Base-by-base conservation (phyloP, 2,113 vertebrate genomes). In the Falco punctatus region DNA sequence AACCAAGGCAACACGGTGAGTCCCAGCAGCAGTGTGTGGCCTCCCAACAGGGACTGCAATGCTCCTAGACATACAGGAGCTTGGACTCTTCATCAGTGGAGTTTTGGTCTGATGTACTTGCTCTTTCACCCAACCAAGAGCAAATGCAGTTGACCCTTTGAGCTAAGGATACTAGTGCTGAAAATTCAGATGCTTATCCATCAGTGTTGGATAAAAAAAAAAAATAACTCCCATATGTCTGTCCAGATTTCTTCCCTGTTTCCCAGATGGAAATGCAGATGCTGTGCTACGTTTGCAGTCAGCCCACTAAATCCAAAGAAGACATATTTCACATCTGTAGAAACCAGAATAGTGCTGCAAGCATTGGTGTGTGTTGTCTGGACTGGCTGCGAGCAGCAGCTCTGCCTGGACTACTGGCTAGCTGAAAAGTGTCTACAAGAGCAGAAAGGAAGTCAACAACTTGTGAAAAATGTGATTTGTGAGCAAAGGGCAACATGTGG, bases 181-280 rank as follows among this genome's bases (percentile, higher is more conserved):
- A 69, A 85, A 85, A 61, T 82, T 84, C 61, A 72, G 77, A 57
- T 71, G 55, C 21, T 13, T 67, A 61, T 85, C 91, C 62, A 59
- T 79, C 94, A 94, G 1, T 26, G 58, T 24, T 26, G 13, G 61
- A 75, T 38, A 62, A 46, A 75, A 90, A 86, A 75, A 67, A 80
- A 14, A 49, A 85, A 44, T 80, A 93, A 90, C 84, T 91, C 32
- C 91, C 93, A 82, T 92, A 91, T 85, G 90, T 72, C 78, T 58
- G 70, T 90, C 93, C 94, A 93, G 87, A 96, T 96, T 94, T 85
- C 84, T 51, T 81, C 54, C 65, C 48, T 15, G 9, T 42, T 87
- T 90, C 65, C 78, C 96, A 97, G 92, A 93, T 91, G 93, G 94
- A 94, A 92, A 89, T 91, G 78, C 96, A 96, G 92, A 90, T 93